A percentile compares a stretch with the other conserved stretches of the same genome.
Evolutionary conservation across 2,113 vertebrate species (phyloP).

Genomic region (Oreotrochilus melanogaster): DNA sequence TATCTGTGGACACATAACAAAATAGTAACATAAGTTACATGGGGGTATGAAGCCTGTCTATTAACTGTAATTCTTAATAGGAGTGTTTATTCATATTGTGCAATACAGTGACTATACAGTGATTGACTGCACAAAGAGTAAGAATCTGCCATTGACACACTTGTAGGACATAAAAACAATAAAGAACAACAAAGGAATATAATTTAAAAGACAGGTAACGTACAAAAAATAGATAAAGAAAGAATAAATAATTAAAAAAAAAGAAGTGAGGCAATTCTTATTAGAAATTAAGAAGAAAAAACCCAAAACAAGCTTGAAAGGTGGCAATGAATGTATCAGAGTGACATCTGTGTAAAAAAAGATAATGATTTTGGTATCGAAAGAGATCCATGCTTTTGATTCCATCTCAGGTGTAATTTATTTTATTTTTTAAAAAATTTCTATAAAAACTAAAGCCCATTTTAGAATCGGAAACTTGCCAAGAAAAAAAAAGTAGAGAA

Average conservation of each 20-base stretch:
- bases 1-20: too few species aligned
- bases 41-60: background rate
- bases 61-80: background rate
- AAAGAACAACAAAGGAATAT: background rate
- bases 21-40: background rate
- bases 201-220: too few species aligned
- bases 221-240: background rate
- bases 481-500: background rate
- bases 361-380: background rate
- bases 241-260: background rate
- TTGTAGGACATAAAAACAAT: background rate
- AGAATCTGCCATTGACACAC: background rate
- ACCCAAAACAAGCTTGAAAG: accelerated
- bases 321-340: background rate
- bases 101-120: background rate
- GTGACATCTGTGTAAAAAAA: background rate
- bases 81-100: background rate
- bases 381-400: background rate
- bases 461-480: background rate
- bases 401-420: background rate
- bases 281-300: background rate
- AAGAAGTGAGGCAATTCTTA: accelerated
- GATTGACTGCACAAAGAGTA: background rate
- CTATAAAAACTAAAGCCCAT: background rate
- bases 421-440: background rate